Evolutionary conservation across 2,888 invertebrate genomes (phyloP).

Genomic region (Pterobdella sp.): DNA sequence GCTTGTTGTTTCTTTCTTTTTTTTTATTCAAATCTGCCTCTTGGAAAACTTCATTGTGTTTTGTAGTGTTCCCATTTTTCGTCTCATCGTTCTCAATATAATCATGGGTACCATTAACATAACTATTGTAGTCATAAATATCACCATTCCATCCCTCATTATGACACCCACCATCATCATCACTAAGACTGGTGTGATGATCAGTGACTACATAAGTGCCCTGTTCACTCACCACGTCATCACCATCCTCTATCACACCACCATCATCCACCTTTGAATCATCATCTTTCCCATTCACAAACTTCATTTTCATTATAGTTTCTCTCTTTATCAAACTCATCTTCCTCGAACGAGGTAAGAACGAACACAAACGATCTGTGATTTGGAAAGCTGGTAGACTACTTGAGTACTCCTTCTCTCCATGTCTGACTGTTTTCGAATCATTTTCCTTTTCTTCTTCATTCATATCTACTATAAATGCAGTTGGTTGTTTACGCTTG

Average conservation of each 20-base stretch:
- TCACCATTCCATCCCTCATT: background rate
- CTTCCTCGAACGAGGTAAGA: constrained; percentile 15
- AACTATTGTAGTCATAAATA: background rate
- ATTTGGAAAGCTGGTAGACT: constrained; percentile 23
- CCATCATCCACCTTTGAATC: background rate
- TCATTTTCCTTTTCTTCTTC: background rate
- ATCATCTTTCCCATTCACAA: background rate
- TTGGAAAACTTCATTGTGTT: background rate
- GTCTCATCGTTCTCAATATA: background rate
- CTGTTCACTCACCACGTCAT: constrained; percentile 15
- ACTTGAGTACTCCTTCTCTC: no score
- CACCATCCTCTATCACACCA: background rate
- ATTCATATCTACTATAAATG: constrained; percentile 18
- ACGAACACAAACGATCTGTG: constrained; percentile 17
- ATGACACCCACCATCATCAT: background rate
- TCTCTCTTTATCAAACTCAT: constrained; percentile 22
- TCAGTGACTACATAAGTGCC: constrained; percentile 26
- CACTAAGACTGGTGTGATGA: background rate
- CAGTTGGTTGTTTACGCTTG: constrained; percentile 17
- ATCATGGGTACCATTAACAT: background rate
- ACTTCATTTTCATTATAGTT: constrained; percentile 5
- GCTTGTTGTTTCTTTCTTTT: background rate
- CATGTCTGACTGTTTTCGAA: background rate
- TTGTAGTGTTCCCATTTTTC: no score
- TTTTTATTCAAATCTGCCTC: background rate